Percentiles rank a stretch among this genome's conserved stretches.
These are phyloP conservation scores for Ctenicera cuprea DNA, from an alignment of 2,888 invertebrate genomes.

Conservation along the genomic window DNA sequence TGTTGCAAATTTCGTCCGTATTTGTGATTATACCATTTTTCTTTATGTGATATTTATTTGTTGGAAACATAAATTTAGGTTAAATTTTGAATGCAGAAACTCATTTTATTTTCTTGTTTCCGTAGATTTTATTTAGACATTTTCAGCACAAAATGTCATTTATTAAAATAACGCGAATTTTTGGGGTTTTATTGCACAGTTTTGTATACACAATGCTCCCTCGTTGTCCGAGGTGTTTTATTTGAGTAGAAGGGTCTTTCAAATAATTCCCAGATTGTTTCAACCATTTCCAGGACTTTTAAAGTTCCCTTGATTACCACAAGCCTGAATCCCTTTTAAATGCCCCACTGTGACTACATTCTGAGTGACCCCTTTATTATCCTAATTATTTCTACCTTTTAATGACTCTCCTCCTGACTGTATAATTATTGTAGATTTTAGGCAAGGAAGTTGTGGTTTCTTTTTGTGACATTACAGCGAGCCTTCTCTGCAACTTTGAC, in stretches of 20 bases:
- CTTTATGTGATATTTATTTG: too few species aligned
- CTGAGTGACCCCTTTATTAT: constrained; percentile 34
- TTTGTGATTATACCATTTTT: too few species aligned
- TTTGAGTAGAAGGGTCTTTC: constrained; percentile 15
- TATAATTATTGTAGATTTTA: constrained; percentile 34
- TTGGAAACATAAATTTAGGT: too few species aligned
- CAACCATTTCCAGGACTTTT: constrained; percentile 24
- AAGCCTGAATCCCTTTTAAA: constrained; percentile 34
- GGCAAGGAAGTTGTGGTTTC: constrained; percentile 18
- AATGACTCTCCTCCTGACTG: constrained; percentile 25
- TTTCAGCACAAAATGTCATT: background rate
- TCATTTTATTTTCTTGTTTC: background rate
- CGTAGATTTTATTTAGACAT: background rate
- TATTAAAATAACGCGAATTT: background rate
- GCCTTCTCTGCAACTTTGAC: constrained; percentile 36
- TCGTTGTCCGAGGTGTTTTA: constrained; percentile 28
- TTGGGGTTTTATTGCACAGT: constrained; percentile 13
- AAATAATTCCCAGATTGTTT: constrained; percentile 34
- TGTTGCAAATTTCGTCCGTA: too few species aligned
- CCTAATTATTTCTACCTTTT: constrained; percentile 33
- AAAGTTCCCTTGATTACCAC: constrained; percentile 32
- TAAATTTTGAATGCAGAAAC: too few species aligned
- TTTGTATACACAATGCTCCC: background rate
- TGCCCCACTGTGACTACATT: constrained; percentile 21
- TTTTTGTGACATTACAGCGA: constrained; percentile 35